These are phyloP conservation scores for Drosophila pseudoananassae DNA, from an alignment of 1,140 invertebrate genomes.

Conservation along the genomic window DNA sequence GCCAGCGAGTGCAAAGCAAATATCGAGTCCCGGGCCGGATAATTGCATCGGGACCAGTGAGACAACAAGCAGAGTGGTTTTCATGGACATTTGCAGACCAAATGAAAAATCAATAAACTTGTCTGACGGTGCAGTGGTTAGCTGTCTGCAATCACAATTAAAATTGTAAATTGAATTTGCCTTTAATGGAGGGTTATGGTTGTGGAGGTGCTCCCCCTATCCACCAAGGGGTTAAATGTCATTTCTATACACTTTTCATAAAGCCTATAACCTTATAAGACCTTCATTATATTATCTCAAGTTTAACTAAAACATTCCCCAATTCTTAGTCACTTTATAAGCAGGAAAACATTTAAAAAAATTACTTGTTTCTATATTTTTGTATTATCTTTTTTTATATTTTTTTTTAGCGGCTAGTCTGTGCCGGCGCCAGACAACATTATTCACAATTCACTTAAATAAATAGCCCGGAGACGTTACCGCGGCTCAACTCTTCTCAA, in stretches of 20 bases:
- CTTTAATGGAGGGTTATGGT: background rate
- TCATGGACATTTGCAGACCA: slow-evolving; percentile 36
- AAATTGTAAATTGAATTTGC: slow-evolving; percentile 54
- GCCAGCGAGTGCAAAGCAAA: slow-evolving; percentile 36
- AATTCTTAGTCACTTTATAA: background rate
- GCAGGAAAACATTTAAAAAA: background rate
- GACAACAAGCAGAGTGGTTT: slow-evolving; percentile 36
- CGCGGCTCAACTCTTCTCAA: slow-evolving; percentile 12
- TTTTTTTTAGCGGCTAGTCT: slow-evolving; percentile 10
- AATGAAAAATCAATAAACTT: slow-evolving; percentile 60
- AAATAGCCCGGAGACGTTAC: slow-evolving; percentile 42
- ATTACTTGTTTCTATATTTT: no score
- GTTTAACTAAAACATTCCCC: background rate
- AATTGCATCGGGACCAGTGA: slow-evolving; percentile 50
- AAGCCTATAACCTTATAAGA: no score
- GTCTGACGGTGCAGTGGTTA: slow-evolving; percentile 41
- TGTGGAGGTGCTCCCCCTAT: background rate
- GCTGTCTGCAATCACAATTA: slow-evolving; percentile 45
- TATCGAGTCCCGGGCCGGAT: slow-evolving; percentile 22
- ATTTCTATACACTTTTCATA: background rate
- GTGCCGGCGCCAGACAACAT: slow-evolving; percentile 53
- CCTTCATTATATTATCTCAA: no score
- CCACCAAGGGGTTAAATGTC: slow-evolving; percentile 6
- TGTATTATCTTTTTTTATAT: no score
- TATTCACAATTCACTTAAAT: slow-evolving; percentile 62